phyloP scores from a whole-genome alignment of 2,888 invertebrate genomes.

The Sarcophaga rosellei region DNA sequence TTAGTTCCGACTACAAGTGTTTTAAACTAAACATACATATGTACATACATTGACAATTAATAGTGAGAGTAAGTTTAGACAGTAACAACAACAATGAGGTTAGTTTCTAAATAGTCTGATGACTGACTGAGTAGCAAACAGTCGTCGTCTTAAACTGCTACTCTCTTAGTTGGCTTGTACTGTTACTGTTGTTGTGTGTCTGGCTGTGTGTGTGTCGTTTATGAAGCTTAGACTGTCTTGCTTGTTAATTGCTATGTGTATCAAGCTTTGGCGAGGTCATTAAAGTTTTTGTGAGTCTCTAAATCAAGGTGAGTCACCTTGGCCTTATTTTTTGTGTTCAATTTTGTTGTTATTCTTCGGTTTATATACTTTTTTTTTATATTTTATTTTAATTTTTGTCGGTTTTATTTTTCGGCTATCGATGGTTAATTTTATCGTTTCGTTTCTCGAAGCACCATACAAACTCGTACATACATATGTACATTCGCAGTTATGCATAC shows the following conservation, averaged over 20 bases:
- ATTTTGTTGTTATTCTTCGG: slow-evolving; percentile 52
- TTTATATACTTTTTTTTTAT: slow-evolving; percentile 29
- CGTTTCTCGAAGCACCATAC: slow-evolving; percentile 5
- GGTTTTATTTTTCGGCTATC: slow-evolving; percentile 68
- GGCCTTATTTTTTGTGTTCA: slow-evolving; percentile 76
- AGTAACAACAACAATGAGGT: slow-evolving; percentile 24
- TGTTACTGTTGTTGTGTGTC: slow-evolving; percentile 22
- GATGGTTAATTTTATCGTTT: slow-evolving; percentile 53
- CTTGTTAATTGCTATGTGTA: slow-evolving; percentile 70
- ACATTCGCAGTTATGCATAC: slow-evolving; percentile 3
- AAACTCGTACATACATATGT: neutral
- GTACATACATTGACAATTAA: neutral
- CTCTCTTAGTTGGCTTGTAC: slow-evolving; percentile 16
- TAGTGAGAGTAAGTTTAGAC: neutral
- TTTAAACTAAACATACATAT: slow-evolving; percentile 15
- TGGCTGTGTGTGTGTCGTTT: slow-evolving; percentile 18
- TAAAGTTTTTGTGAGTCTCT: slow-evolving; percentile 77
- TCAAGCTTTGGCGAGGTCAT: slow-evolving; percentile 79
- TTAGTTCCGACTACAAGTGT: slow-evolving; percentile 36
- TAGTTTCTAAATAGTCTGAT: slow-evolving; percentile 31
- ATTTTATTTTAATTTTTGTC: slow-evolving; percentile 30
- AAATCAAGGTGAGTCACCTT: slow-evolving; percentile 80
- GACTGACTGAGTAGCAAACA: neutral
- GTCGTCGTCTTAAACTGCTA: neutral
- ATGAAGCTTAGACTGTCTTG: slow-evolving; percentile 5